Evolutionary conservation across 2,113 vertebrate species (phyloP).

Genomic region (Tylochromis polylepis): DNA sequence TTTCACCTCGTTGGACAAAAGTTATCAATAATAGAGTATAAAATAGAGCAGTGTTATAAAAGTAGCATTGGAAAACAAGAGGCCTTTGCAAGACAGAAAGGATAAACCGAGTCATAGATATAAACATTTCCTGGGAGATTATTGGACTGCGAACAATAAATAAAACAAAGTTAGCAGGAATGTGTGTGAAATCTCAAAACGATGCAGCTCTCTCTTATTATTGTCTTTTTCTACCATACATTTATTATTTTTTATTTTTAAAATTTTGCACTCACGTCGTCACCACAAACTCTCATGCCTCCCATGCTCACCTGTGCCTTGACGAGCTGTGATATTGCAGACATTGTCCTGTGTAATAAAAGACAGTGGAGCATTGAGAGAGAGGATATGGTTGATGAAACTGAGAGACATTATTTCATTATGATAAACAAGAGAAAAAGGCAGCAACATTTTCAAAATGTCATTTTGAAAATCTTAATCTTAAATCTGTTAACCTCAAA

Average conservation of each 20-base stretch:
- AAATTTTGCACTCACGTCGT: not conserved
- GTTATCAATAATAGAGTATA: not conserved
- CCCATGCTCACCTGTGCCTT: not conserved
- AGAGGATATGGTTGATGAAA: not conserved
- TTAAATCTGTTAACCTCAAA: slow-evolving; percentile 3
- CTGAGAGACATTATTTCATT: slow-evolving; percentile 6
- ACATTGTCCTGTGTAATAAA: not conserved
- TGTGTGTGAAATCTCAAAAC: not conserved
- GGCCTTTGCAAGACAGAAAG: not conserved
- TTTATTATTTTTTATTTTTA: not conserved
- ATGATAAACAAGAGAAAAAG: slow-evolving; percentile 31
- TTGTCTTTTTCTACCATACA: not conserved
- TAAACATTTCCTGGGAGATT: not conserved
- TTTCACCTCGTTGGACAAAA: not conserved
- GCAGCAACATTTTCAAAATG: slow-evolving; percentile 35
- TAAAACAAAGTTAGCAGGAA: not conserved
- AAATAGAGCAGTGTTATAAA: not conserved
- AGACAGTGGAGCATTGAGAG: not conserved
- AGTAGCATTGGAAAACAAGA: not conserved
- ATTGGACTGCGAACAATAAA: not conserved
- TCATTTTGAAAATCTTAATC: slow-evolving; percentile 19
- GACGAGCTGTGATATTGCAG: not conserved
- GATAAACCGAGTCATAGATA: not conserved
- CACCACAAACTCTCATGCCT: not conserved
- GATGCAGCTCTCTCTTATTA: not conserved